These are phyloP conservation scores for Macrotis lagotis DNA, from an alignment of 2,113 vertebrate genomes.

Conservation along the genomic window DNA sequence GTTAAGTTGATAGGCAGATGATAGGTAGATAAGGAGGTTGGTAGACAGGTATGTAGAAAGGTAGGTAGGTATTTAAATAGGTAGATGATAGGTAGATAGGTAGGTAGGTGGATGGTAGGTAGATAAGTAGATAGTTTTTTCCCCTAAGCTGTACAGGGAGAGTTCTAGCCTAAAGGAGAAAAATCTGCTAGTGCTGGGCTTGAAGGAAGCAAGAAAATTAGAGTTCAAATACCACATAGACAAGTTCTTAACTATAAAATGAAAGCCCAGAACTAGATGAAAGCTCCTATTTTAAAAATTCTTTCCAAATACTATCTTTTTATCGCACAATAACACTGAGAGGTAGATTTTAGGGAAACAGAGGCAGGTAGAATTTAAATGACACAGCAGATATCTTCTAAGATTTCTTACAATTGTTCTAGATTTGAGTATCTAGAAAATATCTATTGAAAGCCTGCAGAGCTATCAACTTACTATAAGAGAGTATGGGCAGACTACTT, in stretches of 20 bases:
- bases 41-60: no score
- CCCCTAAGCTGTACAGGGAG: background rate
- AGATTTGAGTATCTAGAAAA: no score
- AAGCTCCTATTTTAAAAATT: background rate
- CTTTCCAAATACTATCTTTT: background rate
- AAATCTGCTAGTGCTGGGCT: background rate
- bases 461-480: background rate
- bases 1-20: no score
- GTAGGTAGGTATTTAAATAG: no score
- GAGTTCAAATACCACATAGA: background rate
- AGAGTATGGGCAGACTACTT: background rate
- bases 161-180: background rate
- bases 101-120: no score
- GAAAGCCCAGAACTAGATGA: background rate
- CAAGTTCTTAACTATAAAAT: background rate
- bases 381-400: background rate
- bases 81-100: no score
- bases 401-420: background rate
- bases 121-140: no score
- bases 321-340: background rate
- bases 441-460: background rate
- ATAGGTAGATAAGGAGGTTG: no score
- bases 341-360: background rate
- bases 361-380: background rate
- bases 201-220: background rate